These are phyloP conservation scores for Euzetes globulus DNA, from an alignment of 2,888 invertebrate species.

Conservation along the genomic window DNA sequence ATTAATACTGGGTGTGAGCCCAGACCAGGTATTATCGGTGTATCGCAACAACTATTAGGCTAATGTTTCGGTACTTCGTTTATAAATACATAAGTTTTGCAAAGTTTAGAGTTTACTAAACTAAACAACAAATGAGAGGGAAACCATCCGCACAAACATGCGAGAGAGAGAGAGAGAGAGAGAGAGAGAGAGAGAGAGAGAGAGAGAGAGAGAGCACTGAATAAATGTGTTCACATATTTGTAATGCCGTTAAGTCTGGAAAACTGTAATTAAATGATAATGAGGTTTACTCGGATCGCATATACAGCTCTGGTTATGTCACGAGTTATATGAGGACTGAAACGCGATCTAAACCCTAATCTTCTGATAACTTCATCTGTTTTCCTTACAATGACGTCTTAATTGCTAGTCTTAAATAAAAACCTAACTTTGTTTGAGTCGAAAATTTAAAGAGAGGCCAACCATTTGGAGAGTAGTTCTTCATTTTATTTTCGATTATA, in stretches of 20 bases:
- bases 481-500: neutral
- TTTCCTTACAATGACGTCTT: slow-evolving; percentile 27
- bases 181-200: neutral
- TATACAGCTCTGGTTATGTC: slow-evolving; percentile 24
- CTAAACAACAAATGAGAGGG: neutral
- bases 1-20: slow-evolving; percentile 24
- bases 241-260: slow-evolving; percentile 17
- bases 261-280: slow-evolving; percentile 38
- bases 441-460: neutral
- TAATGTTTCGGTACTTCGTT: neutral
- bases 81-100: neutral
- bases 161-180: neutral
- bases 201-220: neutral
- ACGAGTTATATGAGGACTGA: slow-evolving; percentile 22
- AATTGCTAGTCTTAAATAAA: slow-evolving; percentile 3
- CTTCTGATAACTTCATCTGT: slow-evolving; percentile 26
- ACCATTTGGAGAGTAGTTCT: neutral
- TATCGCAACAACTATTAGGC: neutral
- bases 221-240: slow-evolving; percentile 25
- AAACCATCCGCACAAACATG: no score
- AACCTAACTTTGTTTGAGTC: neutral
- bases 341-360: slow-evolving; percentile 26
- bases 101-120: neutral
- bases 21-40: neutral
- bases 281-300: slow-evolving; percentile 21